Conservation (phyloP, 2,113 vertebrate species). For the Dendrocopos noguchii region DNA sequence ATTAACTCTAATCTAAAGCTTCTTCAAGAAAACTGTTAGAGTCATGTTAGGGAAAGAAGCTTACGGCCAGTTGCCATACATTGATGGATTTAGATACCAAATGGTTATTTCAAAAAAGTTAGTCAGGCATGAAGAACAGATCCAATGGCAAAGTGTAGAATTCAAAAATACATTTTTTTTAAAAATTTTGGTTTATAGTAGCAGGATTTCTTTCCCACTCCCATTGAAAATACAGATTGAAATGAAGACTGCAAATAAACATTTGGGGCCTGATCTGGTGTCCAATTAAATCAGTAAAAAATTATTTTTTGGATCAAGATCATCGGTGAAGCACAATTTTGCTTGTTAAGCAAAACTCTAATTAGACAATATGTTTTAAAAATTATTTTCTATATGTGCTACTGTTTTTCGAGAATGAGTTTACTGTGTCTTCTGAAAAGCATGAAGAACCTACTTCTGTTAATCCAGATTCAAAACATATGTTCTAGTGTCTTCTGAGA, state of each 20-base stretch:
- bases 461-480: not conserved
- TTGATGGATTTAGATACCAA: not conserved
- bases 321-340: conserved; percentile 2
- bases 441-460: not conserved
- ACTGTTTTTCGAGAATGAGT: not conserved
- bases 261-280: not conserved
- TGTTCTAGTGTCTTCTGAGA: not conserved
- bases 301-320: not conserved
- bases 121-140: not conserved
- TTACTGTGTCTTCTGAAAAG: conserved; percentile 14
- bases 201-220: fast-evolving
- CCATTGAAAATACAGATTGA: not conserved
- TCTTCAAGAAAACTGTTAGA: not conserved
- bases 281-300: not conserved
- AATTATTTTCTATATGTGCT: not conserved
- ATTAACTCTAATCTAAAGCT: not conserved
- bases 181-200: not conserved
- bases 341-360: conserved; percentile 5
- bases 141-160: not conserved
- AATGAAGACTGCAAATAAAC: not conserved
- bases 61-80: not conserved
- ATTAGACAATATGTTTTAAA: not conserved
- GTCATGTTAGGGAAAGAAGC: not conserved
- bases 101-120: not conserved
- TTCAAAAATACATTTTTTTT: not conserved